Base-by-base conservation (phyloP, 1,140 invertebrate species). In the Zaprionus nigranus region DNA sequence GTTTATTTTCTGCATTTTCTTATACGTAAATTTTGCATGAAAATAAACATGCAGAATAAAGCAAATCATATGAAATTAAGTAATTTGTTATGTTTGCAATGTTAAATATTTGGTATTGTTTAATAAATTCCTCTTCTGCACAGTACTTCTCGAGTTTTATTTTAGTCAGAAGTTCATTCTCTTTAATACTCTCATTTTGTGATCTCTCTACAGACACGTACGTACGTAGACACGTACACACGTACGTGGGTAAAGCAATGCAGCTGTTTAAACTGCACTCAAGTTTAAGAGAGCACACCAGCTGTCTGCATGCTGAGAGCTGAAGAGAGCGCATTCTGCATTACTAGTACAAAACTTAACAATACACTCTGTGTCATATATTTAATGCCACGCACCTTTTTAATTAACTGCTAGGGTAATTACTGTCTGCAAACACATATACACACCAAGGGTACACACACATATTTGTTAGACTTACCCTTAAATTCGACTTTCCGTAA, bases 401-500 rank as follows among this genome's bases (percentile, higher is more conserved):
- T 51, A 13, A 46, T 46, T 17, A 5, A 46, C 6, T 46, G 5
- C 40, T 49, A 3, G 12, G 43, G 12, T 9, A 11, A 22, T 49
- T 20, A 20, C 17, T 12, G 43, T 49, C 17, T 0, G 20, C 43
- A 49, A 17, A 49, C 43, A 49, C 38, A 6, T 2, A n/a, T 15
- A 40, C 0, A 20, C n/a, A 17, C n/a, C n/a, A 9, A 0, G 17
- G 5, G 26, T 12, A 12, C 34, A 51, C 36, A 9, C 7, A 28
- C 24, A 28, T 12, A 28, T 12, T 22, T 51, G 20, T 7, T 22
- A 13, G 12, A 79, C 93, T 94, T 93, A 98, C 97, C 97, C 94
- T 95, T 94, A 85, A 98, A 98, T 73, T 95, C 93, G 6, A 98
- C 97, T 92, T 96, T 96, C 36, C 96, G 94, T 28, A 99, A 94